Evolutionary conservation across 2,113 vertebrate species (phyloP).

Genomic region (human (Homo sapiens)): GRCh38 chr4:146113001-146113500

Average conservation of each 20-base stretch:
- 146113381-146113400: not conserved
- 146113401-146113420: not conserved
- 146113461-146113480: not conserved
- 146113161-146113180: not conserved
- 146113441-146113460: not conserved
- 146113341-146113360: not conserved
- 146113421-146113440: not conserved
- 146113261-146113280: not conserved
- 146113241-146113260: not conserved
- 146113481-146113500: not conserved
- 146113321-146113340: not conserved
- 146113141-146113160: not conserved
- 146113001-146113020: not conserved
- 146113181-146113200: not conserved
- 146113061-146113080: not conserved
- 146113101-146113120: not conserved
- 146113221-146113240: not conserved
- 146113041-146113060: not conserved
- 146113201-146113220: too few species aligned
- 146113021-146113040: accelerated
- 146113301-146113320: not conserved
- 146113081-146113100: not conserved
- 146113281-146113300: accelerated
- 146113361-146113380: not conserved
- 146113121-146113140: not conserved